Percentiles rank a stretch among this genome's conserved stretches.
phyloP scores from a whole-genome alignment of 2,888 invertebrate species.

The Deilephila elpenor region DNA sequence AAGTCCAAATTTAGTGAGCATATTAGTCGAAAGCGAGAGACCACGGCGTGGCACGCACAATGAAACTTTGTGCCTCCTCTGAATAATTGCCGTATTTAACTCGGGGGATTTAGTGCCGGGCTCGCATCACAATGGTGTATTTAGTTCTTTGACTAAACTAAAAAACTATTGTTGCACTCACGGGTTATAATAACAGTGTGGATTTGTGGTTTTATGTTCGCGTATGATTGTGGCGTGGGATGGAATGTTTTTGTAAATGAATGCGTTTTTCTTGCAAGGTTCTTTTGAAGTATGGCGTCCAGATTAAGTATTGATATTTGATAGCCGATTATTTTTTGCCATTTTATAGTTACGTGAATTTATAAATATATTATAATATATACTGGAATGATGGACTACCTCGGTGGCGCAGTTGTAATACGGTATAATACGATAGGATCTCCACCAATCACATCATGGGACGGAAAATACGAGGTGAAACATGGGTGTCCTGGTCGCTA shows the following conservation, averaged over 20 bases:
- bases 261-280: not conserved
- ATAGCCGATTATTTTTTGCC: too few species aligned
- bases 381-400: too few species aligned
- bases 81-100: conserved; percentile 80
- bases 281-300: not conserved
- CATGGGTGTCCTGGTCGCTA: too few species aligned
- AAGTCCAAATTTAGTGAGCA: conserved; percentile 75
- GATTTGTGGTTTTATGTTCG: conserved; percentile 39
- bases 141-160: conserved; percentile 66
- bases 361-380: too few species aligned
- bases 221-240: conserved; percentile 10
- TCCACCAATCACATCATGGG: too few species aligned
- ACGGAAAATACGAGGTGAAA: too few species aligned
- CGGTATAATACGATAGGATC: too few species aligned
- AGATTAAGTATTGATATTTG: too few species aligned
- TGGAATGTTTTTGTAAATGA: conserved; percentile 1
- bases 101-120: conserved; percentile 64
- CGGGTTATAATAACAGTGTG: conserved; percentile 34
- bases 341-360: too few species aligned
- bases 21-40: conserved; percentile 56
- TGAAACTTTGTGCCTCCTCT: conserved; percentile 71
- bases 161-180: conserved; percentile 59
- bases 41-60: conserved; percentile 65
- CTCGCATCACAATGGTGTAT: conserved; percentile 68
- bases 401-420: too few species aligned